A percentile compares a stretch with the other conserved stretches of the same genome.
These are phyloP conservation scores for Platichthys stellatus DNA, from an alignment of 2,113 vertebrate species.

Conservation along the genomic window DNA sequence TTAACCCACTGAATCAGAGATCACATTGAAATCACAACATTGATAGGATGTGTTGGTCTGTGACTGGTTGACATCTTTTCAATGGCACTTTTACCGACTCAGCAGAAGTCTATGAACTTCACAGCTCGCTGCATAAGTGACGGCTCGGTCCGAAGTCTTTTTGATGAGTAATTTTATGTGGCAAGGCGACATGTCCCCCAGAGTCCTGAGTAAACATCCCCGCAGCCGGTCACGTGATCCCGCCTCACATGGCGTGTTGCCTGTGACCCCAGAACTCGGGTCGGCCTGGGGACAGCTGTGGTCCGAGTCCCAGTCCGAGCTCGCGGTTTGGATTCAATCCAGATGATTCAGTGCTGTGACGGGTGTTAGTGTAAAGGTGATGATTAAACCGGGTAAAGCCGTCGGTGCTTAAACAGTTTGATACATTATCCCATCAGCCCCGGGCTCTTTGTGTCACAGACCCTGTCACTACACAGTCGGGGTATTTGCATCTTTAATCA, in stretches of 20 bases:
- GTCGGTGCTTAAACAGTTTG: neutral
- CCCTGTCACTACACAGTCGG: neutral
- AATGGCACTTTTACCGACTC: no score
- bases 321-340: neutral
- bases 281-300: conserved; percentile 45
- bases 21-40: no score
- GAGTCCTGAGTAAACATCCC: conserved; percentile 23
- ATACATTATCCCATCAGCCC: neutral
- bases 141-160: neutral
- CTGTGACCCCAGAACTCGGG: conserved; percentile 30
- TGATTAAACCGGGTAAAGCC: neutral
- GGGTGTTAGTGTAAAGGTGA: neutral
- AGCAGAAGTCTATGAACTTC: neutral
- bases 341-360: conserved; percentile 9
- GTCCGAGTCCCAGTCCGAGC: conserved; percentile 1
- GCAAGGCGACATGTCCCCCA: neutral
- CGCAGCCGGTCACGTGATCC: neutral
- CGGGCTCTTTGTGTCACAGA: neutral
- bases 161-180: neutral
- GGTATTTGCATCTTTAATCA: neutral
- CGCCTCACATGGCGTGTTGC: conserved; percentile 45
- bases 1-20: no score
- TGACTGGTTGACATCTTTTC: no score
- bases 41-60: no score
- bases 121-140: neutral